Conservation (phyloP, 2,113 vertebrate genomes). For the Perognathus longimembris region DNA sequence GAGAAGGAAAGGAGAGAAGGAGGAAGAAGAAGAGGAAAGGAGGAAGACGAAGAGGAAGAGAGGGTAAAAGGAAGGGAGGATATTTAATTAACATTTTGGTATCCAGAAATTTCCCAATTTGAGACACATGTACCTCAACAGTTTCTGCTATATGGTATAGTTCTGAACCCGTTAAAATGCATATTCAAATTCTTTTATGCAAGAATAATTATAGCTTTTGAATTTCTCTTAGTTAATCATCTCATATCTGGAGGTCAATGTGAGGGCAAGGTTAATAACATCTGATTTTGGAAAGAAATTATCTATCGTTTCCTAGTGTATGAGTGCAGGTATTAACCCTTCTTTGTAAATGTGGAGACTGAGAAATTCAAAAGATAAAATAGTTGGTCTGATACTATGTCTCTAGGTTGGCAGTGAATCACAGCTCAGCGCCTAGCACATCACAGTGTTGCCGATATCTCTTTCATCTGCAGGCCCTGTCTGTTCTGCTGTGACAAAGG, state of each 20-base stretch:
- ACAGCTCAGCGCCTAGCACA: neutral
- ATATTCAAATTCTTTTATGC: neutral
- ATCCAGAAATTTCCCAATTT: neutral
- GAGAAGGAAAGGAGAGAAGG: too few species aligned
- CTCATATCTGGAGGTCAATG: neutral
- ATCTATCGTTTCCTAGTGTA: slow-evolving; percentile 7
- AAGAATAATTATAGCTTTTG: slow-evolving; percentile 59
- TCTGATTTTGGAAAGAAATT: slow-evolving; percentile 53
- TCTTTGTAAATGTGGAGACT: neutral
- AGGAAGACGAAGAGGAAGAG: neutral
- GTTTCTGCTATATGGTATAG: neutral
- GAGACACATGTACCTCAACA: neutral
- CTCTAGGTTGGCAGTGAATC: neutral
- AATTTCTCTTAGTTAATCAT: slow-evolving; percentile 56
- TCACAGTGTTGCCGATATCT: neutral
- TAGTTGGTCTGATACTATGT: neutral
- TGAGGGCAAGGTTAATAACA: slow-evolving; percentile 45
- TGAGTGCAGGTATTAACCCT: neutral
- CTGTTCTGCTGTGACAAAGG: neutral
- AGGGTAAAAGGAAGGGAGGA: neutral
- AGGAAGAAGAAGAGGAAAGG: neutral
- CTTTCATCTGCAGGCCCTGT: neutral
- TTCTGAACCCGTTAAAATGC: neutral
- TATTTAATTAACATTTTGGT: neutral
- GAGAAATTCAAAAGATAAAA: neutral